A percentile compares a stretch with the other conserved stretches of the same genome.
Conservation (phyloP, 2,888 invertebrate species). For the Apotomis turbidana region DNA sequence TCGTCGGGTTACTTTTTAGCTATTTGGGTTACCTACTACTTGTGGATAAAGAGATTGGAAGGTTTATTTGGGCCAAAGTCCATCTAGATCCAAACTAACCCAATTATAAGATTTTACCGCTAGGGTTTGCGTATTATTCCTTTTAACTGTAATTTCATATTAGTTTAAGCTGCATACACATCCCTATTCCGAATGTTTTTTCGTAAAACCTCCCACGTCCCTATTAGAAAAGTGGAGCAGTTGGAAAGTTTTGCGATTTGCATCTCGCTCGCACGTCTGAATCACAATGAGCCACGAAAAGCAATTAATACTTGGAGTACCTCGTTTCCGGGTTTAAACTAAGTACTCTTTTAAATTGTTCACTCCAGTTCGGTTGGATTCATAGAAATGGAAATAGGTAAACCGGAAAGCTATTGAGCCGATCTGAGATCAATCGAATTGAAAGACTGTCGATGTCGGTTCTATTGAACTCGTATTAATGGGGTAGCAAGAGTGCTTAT, state of each 20-base stretch:
- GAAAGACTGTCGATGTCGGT: slow-evolving; percentile 8
- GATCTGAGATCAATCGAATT: slow-evolving; percentile 18
- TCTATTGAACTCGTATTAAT: slow-evolving; percentile 12
- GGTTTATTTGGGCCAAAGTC: too few relatives aligned
- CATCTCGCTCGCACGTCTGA: slow-evolving; percentile 77
- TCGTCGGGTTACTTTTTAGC: too few relatives aligned
- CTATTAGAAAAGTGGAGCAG: slow-evolving; percentile 78
- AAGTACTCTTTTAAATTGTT: slow-evolving; percentile 79
- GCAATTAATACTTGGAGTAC: slow-evolving; percentile 82
- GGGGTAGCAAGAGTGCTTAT: background rate
- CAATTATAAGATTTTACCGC: too few relatives aligned
- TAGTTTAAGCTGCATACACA: slow-evolving; percentile 46
- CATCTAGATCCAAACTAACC: too few relatives aligned
- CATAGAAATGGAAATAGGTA: slow-evolving; percentile 40
- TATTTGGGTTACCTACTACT: too few relatives aligned
- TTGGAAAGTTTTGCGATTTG: slow-evolving; percentile 78
- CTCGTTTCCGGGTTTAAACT: slow-evolving; percentile 77
- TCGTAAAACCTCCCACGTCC: slow-evolving; percentile 74
- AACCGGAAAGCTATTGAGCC: slow-evolving; percentile 36
- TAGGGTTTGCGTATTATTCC: too few relatives aligned
- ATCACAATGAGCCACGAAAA: slow-evolving; percentile 81
- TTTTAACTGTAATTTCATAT: background rate
- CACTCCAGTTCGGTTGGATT: slow-evolving; percentile 56
- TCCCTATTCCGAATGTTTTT: slow-evolving; percentile 68
- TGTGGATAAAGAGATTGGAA: too few relatives aligned